Evolutionary conservation across 1,140 invertebrate species (phyloP), one percentile per base, ranked within the genome.

Genomic region (Lepeophtheirus salmonis): DNA sequence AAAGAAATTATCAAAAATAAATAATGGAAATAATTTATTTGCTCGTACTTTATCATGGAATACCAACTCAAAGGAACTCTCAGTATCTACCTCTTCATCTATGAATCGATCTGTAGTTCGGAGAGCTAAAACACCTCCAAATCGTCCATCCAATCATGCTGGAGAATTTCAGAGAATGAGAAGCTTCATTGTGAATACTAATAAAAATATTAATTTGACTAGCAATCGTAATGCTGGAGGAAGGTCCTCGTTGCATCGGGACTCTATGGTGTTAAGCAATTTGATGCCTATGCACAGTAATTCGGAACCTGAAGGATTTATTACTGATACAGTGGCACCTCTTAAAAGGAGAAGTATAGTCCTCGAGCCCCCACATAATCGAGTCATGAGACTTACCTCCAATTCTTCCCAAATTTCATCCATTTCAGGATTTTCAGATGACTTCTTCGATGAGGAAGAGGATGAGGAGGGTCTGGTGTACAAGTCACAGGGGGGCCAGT

Each of bases 391-490:
- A 52, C 20, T 61, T 20, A 56, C 59, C 6, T 56, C 50, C 17
- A 61, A 54, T 17, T 16, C 59, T 3, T 61, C 59, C 2, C 17
- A 14, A 16, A 21, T 61, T 24, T 61, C 59, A 2, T n/a, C 23
- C 3, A 25, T 61, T 2, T 61, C 59, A 1, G 59, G 59, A 6
- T 61, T 61, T 20, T 50, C 41, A 10, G 59, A 61, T 18, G 59
- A 61, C 54, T 53, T 53, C 18, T n/a, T 50, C 48, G 59, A 61
- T 24, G 59, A 61, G 3, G 49, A 55, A n/a, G 49, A 61, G 12
- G 50, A 61, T 50, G 59, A 61, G 14, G 30, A 41, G 30, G 50
- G 59, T 2, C 21, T 56, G 23, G 50, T 61, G 14, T 21, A 55
- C 12, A 53, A 52, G 16, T 14, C n/a, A 1, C 41, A 61, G 16